Evolutionary conservation across 2,888 invertebrate genomes (phyloP).

Genomic region (Meiosimyza platycephala): DNA sequence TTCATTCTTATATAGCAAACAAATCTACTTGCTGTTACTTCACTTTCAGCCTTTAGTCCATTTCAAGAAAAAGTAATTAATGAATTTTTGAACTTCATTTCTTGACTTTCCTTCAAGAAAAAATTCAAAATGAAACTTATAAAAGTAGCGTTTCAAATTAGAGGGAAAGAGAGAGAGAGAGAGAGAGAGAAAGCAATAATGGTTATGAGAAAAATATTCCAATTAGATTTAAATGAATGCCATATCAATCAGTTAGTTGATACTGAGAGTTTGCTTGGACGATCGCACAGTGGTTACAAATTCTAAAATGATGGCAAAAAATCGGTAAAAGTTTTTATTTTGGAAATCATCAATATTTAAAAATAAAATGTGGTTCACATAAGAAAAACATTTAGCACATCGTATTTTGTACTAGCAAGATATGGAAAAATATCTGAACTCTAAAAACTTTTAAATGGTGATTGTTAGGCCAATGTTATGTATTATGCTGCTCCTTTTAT

Average conservation of each 20-base stretch:
- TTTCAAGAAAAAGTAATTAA: slow-evolving; percentile 24
- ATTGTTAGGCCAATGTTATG: no score
- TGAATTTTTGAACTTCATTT: slow-evolving; percentile 15
- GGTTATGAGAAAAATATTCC: slow-evolving; percentile 16
- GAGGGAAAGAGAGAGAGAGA: background rate
- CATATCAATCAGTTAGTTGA: slow-evolving; percentile 15
- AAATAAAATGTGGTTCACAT: no score
- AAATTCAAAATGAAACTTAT: slow-evolving; percentile 20
- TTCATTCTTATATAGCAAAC: no score
- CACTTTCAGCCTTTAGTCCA: background rate
- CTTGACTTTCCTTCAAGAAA: background rate
- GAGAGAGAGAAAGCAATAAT: background rate
- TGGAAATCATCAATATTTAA: no score
- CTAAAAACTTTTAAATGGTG: no score
- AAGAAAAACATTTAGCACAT: no score
- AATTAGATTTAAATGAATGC: slow-evolving; percentile 22
- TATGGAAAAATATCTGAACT: no score
- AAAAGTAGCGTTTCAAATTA: background rate
- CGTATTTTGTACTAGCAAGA: no score
- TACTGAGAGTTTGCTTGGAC: background rate
- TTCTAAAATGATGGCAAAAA: no score
- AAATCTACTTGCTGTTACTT: background rate
- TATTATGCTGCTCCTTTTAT: no score
- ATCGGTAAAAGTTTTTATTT: no score
- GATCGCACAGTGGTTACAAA: no score